Evolutionary conservation across 2,797 vertebrate species (phyloP), one percentile per base, ranked within the genome.

Genomic region (Calcarius lapponicus): DNA sequence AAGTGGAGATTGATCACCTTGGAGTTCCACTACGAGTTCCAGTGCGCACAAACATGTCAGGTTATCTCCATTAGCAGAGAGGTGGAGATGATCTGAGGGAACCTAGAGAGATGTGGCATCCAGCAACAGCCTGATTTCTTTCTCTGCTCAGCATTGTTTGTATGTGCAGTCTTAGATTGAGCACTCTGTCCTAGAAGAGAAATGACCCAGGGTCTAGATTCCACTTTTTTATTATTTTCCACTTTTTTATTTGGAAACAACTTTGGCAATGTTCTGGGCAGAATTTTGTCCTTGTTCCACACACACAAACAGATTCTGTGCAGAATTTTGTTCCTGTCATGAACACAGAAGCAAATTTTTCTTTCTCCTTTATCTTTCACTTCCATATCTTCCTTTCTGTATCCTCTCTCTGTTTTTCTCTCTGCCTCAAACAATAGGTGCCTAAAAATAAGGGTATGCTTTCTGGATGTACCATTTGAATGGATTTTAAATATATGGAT

Each of bases 1-100:
- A 29, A 32, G 32, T 8, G 38, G n/a, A 64, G 40, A 22, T 22
- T 45, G 60, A 69, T 83, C 17, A 21, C 29, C 22, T 7, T 13
- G 22, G 50, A 45, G 53, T 61, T 28, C 31, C 32, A 17, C 0
- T 0, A 13, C 0, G 2, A 66, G 21, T 38, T 57, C 38, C 28
- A 58, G 4, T 29, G n/a, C 45, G 69, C 38, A 48, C 38, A 61
- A 70, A 48, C 11, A 2, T 19, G 28, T 54, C 17, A 3, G n/a
- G 28, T 25, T 73, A 19, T 86, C 31, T 47, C 40, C 1, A 2
- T 34, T 9, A 65, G 45, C 17, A 85, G 71, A 36, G 42, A 62
- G 15, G 18, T 80, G 51, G 28, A 66, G 32, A 31, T 29, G 42
- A 45, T 36, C 22, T 20, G 54, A 57, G 34, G 42, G 50, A 78